phyloP scores from a whole-genome alignment of 1,140 invertebrate species.

The Uloborus diversus region DNA sequence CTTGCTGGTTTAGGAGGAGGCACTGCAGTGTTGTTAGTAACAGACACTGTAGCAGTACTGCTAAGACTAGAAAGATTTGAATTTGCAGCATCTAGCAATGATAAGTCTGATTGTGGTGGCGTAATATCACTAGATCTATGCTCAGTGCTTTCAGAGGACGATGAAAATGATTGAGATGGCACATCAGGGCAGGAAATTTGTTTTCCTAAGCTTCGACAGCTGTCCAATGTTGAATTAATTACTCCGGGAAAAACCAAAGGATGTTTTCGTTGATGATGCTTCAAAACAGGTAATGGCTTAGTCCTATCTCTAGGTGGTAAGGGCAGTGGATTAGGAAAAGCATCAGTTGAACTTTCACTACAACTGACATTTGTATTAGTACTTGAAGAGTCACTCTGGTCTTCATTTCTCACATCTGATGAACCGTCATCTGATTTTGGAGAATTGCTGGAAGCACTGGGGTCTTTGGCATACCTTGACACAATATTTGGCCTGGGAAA shows the following conservation, averaged over 20 bases:
- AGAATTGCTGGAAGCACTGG: not conserved
- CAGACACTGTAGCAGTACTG: constrained; percentile 1
- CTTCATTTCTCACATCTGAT: constrained; percentile 14
- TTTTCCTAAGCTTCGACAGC: constrained; percentile 39
- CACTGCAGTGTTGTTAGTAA: not conserved
- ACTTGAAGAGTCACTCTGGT: constrained; percentile 45
- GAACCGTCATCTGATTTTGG: constrained; percentile 6
- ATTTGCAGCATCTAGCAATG: not conserved
- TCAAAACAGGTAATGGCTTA: constrained; percentile 71
- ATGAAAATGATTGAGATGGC: constrained; percentile 41
- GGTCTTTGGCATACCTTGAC: constrained; percentile 36
- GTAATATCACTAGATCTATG: constrained; percentile 34
- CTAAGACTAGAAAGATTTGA: constrained; percentile 48
- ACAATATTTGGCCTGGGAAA: constrained; percentile 37
- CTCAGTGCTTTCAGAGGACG: not conserved
- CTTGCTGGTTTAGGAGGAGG: constrained; percentile 57
- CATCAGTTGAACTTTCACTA: constrained; percentile 53
- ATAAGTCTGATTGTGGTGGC: not conserved
- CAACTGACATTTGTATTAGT: constrained; percentile 42
- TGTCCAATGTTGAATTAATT: constrained; percentile 8
- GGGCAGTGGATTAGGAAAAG: constrained; percentile 72
- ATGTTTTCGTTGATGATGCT: constrained; percentile 86
- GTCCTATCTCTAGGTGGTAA: constrained; percentile 83
- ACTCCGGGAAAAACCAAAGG: constrained; percentile 79
- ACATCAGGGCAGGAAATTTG: constrained; percentile 58